A percentile compares a stretch with the other conserved stretches of the same genome.
These are phyloP conservation scores for Lota lota DNA, from an alignment of 2,113 vertebrate genomes.

Conservation along the genomic window DNA sequence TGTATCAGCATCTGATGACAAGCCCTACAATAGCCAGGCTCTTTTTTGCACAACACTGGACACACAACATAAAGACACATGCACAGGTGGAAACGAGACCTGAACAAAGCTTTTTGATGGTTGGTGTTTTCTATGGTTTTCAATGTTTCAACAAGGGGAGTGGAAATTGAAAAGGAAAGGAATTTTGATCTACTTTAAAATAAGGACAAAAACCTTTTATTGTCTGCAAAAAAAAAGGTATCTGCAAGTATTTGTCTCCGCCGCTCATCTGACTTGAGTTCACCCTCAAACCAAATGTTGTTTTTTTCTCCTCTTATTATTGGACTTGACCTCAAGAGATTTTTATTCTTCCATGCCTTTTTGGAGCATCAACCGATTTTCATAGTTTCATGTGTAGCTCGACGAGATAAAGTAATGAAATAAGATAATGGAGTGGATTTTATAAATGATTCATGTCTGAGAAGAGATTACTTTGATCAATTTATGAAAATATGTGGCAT, in stretches of 20 bases:
- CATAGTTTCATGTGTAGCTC: too few species aligned
- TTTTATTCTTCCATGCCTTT: neutral
- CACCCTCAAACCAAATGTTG: conserved; percentile 3
- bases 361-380: too few species aligned
- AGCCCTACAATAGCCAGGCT: conserved; percentile 27
- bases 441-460: too few species aligned
- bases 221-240: too few species aligned
- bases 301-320: neutral
- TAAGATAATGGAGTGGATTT: too few species aligned
- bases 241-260: neutral
- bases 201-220: neutral
- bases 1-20: conserved; percentile 58
- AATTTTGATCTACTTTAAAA: neutral
- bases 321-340: neutral
- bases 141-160: neutral
- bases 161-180: neutral
- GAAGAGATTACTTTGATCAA: too few species aligned
- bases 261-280: conserved; percentile 1
- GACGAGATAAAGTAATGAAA: too few species aligned
- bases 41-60: conserved; percentile 8
- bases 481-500: too few species aligned
- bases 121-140: neutral
- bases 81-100: neutral
- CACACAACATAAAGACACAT: conserved; percentile 15
- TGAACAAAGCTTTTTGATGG: too few species aligned